Evolutionary conservation across 2,113 vertebrate genomes (phyloP).

Genomic region (Prolemur simus): DNA sequence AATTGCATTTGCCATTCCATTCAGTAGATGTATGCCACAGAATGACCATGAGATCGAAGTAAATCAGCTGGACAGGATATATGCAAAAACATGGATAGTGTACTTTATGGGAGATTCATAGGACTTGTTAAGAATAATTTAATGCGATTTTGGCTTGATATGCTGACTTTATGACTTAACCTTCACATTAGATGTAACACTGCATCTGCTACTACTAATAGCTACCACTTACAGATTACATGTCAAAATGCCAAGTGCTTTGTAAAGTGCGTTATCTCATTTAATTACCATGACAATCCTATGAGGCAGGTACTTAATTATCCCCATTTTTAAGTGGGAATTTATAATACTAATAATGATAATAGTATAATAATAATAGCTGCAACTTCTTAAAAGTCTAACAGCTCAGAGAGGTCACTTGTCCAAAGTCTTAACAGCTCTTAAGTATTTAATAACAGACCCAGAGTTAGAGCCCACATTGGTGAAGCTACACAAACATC

Average conservation of each 20-base stretch:
- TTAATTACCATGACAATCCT: not conserved
- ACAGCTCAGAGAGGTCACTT: not conserved
- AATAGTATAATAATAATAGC: not conserved
- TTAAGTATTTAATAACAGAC: not conserved
- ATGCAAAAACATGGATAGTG: not conserved
- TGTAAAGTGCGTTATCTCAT: not conserved
- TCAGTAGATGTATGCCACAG: not conserved
- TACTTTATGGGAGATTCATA: not conserved
- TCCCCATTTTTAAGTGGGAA: not conserved
- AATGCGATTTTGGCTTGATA: not conserved
- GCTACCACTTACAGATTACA: not conserved
- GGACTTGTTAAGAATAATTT: not conserved
- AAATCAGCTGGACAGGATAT: not conserved
- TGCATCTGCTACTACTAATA: not conserved
- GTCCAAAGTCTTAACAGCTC: constrained; percentile 4
- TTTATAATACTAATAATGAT: not conserved
- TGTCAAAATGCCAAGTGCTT: not conserved
- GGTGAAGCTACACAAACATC: not conserved
- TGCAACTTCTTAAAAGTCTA: not conserved
- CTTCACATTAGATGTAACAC: not conserved
- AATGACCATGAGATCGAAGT: not conserved
- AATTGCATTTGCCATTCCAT: not conserved
- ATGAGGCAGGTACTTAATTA: not conserved
- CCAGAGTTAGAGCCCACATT: not conserved
- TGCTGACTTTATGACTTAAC: not conserved